phyloP scores from a whole-genome alignment of 1,140 invertebrate genomes.

The Atta texana region DNA sequence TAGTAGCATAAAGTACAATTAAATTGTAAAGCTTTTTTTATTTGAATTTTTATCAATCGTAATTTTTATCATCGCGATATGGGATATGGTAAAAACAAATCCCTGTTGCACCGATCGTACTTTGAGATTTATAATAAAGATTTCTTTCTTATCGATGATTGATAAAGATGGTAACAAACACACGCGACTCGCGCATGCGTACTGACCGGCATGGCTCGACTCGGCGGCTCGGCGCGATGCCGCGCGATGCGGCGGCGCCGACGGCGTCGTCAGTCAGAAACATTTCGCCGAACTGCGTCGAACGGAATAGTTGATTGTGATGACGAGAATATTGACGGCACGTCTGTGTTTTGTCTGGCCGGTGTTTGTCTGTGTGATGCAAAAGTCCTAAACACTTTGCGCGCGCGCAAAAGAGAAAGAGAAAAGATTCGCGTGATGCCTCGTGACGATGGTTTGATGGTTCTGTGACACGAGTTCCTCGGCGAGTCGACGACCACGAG shows the following conservation, averaged over 20 bases:
- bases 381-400: neutral
- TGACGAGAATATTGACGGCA: neutral
- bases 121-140: neutral
- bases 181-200: neutral
- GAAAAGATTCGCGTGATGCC: neutral
- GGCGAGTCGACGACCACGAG: neutral
- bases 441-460: too few species aligned
- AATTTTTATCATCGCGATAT: neutral
- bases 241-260: neutral
- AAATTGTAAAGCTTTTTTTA: neutral
- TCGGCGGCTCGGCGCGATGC: neutral
- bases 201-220: too few species aligned
- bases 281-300: neutral
- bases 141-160: neutral
- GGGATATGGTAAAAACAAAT: neutral
- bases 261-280: conserved; percentile 19
- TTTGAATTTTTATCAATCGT: neutral
- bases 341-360: neutral
- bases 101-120: neutral
- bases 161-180: neutral
- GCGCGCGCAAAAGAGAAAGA: neutral
- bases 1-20: neutral
- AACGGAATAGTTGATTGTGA: neutral
- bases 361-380: conserved; percentile 23
- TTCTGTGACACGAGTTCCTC: neutral